Conservation (phyloP, 2,113 vertebrate species). For the Vimba vimba region DNA sequence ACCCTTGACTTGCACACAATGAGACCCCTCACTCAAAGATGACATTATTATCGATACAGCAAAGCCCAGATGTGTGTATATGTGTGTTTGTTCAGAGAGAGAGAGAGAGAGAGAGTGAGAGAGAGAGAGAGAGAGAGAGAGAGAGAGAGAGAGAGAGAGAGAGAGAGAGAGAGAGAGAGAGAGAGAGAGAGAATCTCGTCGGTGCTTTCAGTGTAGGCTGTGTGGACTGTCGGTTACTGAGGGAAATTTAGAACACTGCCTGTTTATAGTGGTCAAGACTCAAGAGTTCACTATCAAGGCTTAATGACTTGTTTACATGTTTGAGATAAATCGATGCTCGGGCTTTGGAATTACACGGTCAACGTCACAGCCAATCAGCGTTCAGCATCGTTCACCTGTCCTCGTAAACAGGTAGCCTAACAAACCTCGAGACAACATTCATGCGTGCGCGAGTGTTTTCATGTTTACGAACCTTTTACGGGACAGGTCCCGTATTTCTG, state of each 20-base stretch:
- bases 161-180: conserved; percentile 3
- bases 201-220: not conserved
- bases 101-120: conserved; percentile 5
- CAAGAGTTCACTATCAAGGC: not conserved
- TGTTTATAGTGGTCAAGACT: not conserved
- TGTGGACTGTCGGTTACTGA: not conserved
- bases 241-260: not conserved
- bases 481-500: not conserved
- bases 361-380: conserved; percentile 48
- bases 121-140: conserved; percentile 11
- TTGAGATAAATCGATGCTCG: conserved; percentile 16
- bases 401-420: conserved; percentile 24
- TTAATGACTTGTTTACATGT: conserved; percentile 32
- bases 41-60: conserved; percentile 35
- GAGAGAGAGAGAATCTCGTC: not conserved
- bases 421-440: not conserved
- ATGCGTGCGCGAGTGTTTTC: not conserved
- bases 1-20: conserved; percentile 36
- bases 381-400: conserved; percentile 2
- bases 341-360: not conserved
- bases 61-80: not conserved
- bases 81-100: not conserved
- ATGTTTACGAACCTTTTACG: not conserved
- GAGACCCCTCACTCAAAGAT: not conserved
- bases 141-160: conserved; percentile 9